A percentile compares a stretch with the other conserved stretches of the same genome.
Evolutionary conservation across 2,797 vertebrate species (phyloP).

Genomic region (Pelochelys cantorii): DNA sequence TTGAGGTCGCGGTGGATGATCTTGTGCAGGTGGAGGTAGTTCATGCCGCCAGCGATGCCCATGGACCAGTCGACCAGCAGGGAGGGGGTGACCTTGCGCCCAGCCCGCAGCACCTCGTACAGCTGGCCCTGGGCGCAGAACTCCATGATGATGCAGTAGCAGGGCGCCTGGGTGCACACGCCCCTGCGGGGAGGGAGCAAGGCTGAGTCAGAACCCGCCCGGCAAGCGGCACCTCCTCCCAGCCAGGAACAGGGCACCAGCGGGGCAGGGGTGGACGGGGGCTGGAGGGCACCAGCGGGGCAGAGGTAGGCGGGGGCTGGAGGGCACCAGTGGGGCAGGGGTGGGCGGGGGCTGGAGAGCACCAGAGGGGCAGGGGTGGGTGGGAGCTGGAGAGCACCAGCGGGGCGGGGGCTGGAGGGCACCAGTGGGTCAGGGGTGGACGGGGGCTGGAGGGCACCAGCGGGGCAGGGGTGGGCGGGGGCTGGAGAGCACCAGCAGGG

Average conservation of each 20-base stretch:
- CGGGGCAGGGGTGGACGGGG: too few species aligned
- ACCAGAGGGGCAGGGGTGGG: too few species aligned
- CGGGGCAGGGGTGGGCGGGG: too few species aligned
- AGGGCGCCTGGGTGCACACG: conserved; percentile 97
- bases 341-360: too few species aligned
- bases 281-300: too few species aligned
- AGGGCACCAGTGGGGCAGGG: too few species aligned
- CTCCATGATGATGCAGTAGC: conserved; percentile 99
- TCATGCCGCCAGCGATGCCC: conserved; percentile 98
- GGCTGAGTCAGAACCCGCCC: neutral
- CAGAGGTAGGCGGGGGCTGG: too few species aligned
- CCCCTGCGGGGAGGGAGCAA: conserved; percentile 82
- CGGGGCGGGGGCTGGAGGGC: too few species aligned
- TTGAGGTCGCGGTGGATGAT: conserved; percentile 99
- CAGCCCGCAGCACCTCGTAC: conserved; percentile 95
- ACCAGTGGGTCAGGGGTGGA: too few species aligned
- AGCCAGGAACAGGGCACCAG: neutral
- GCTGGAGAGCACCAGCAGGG: too few species aligned
- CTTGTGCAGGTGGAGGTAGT: conserved; percentile 98
- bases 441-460: too few species aligned
- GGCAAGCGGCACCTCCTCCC: neutral
- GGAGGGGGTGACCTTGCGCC: conserved; percentile 93
- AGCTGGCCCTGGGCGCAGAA: conserved; percentile 98
- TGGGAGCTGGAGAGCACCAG: too few species aligned
- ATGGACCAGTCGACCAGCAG: conserved; percentile 98